Evolutionary conservation across 2,888 invertebrate species (phyloP).

Genomic region (Allacma fusca): DNA sequence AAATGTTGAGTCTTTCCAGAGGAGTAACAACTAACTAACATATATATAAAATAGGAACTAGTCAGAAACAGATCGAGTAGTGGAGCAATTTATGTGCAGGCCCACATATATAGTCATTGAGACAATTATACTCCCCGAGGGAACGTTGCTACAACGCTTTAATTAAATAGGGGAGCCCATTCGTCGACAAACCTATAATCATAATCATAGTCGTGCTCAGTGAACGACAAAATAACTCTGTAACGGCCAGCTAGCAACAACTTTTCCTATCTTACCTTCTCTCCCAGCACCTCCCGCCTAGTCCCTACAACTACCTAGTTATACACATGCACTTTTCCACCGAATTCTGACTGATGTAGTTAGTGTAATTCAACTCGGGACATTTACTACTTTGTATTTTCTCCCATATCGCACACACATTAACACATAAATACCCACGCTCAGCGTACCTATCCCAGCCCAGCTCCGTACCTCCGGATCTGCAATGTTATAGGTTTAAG

Average conservation of each 20-base stretch:
- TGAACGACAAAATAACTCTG: slow-evolving; percentile 39
- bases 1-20: neutral
- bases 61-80: neutral
- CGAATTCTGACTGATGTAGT: neutral
- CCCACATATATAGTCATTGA: slow-evolving; percentile 33
- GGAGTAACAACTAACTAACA: too few species aligned
- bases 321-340: slow-evolving; percentile 2
- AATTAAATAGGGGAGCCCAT: slow-evolving; percentile 42
- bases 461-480: too few species aligned
- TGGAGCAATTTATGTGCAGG: neutral
- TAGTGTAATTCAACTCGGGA: neutral
- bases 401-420: slow-evolving; percentile 3
- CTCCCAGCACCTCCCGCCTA: neutral
- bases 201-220: slow-evolving; percentile 39
- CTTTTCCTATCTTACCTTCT: neutral
- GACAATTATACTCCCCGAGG: slow-evolving; percentile 41
- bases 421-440: neutral
- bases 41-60: too few species aligned
- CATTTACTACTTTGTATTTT: neutral
- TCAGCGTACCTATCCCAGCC: too few species aligned
- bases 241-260: slow-evolving; percentile 28
- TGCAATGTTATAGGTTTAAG: too few species aligned
- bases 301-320: neutral
- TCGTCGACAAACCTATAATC: slow-evolving; percentile 38
- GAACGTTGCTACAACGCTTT: slow-evolving; percentile 38